A percentile compares a stretch with the other conserved stretches of the same genome.
These are phyloP conservation scores for Eudyptes chrysolophus DNA, from an alignment of 2,113 vertebrate genomes.

Conservation along the genomic window DNA sequence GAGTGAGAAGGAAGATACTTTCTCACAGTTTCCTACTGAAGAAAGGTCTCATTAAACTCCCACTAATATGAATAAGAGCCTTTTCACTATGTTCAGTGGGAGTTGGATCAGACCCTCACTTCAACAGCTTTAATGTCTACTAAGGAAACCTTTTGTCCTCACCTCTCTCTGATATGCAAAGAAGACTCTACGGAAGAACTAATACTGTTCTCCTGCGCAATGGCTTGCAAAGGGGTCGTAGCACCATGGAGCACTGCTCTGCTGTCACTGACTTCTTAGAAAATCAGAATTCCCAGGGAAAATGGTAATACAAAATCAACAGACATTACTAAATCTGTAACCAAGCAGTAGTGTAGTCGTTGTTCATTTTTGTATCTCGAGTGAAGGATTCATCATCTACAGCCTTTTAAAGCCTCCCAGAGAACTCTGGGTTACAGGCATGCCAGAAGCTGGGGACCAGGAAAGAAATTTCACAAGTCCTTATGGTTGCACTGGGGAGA, in stretches of 20 bases:
- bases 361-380: not conserved
- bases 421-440: not conserved
- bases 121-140: constrained; percentile 31
- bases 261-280: not conserved
- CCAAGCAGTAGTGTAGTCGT: not conserved
- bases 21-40: constrained; percentile 55
- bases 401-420: not conserved
- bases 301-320: not conserved
- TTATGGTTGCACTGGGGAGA: not conserved
- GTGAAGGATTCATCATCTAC: not conserved
- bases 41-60: constrained; percentile 36
- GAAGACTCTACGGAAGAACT: not conserved
- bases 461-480: not conserved
- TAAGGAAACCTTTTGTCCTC: constrained; percentile 28
- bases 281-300: not conserved
- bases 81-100: constrained; percentile 27
- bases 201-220: not conserved
- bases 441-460: not conserved
- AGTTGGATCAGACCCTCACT: constrained; percentile 23
- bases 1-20: constrained; percentile 41
- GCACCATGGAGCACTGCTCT: not conserved
- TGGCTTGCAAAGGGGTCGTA: not conserved
- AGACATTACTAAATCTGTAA: not conserved
- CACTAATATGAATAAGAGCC: constrained; percentile 7
- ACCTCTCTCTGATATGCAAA: constrained; percentile 26